Evolutionary conservation across 1,140 invertebrate species (phyloP).

Genomic region (Limonius californicus): DNA sequence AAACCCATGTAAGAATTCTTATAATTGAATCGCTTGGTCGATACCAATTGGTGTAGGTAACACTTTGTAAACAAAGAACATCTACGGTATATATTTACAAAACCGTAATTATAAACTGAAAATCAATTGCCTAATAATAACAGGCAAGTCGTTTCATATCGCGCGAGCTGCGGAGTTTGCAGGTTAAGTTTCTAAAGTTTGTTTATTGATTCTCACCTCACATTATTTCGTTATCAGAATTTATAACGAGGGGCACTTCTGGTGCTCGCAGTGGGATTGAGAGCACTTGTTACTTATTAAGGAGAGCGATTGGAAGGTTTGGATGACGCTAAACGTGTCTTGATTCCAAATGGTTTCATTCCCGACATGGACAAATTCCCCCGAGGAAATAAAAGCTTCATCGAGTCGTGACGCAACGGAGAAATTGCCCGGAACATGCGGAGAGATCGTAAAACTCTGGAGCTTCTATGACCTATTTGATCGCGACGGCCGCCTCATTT

Average conservation of each 20-base stretch:
- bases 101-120: too few species aligned
- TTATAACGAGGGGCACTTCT: not conserved
- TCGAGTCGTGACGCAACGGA: constrained; percentile 33
- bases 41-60: too few species aligned
- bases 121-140: too few species aligned
- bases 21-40: too few species aligned
- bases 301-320: constrained; percentile 1
- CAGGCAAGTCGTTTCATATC: too few species aligned
- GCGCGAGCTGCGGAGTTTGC: too few species aligned
- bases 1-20: too few species aligned
- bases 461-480: constrained; percentile 34
- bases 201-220: too few species aligned
- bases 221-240: too few species aligned
- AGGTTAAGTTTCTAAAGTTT: too few species aligned
- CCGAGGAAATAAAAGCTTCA: constrained; percentile 43
- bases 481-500: constrained; percentile 35
- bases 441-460: constrained; percentile 35
- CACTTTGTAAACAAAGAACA: too few species aligned
- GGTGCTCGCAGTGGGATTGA: not conserved
- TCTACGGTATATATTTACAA: too few species aligned
- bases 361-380: constrained; percentile 41
- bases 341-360: constrained; percentile 20
- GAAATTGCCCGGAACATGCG: constrained; percentile 42
- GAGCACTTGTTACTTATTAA: constrained; percentile 11
- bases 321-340: constrained; percentile 8